Evolutionary conservation across 2,888 invertebrate species (phyloP).

Genomic region (Branchipolynoe longqiensis): DNA sequence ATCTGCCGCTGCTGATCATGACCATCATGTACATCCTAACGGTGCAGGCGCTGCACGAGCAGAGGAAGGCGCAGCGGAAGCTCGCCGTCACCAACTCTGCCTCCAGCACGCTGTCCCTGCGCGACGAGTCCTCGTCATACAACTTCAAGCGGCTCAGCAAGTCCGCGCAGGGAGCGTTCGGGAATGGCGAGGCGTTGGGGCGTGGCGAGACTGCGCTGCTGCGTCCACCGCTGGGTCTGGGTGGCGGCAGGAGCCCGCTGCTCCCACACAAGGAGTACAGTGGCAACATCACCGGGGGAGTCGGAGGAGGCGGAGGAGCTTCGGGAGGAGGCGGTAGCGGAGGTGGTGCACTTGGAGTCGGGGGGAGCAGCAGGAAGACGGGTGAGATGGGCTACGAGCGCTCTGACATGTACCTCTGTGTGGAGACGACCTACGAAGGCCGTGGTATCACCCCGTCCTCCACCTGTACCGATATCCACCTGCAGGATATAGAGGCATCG

Average conservation of each 20-base stretch:
- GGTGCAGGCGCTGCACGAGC: slow-evolving; percentile 68
- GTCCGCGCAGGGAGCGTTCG: slow-evolving; percentile 39
- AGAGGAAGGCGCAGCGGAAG: slow-evolving; percentile 59
- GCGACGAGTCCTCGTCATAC: slow-evolving; percentile 22
- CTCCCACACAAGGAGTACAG: slow-evolving; percentile 39
- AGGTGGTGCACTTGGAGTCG: not conserved
- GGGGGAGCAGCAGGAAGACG: slow-evolving; percentile 16
- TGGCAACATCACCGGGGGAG: not conserved
- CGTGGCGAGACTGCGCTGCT: not conserved
- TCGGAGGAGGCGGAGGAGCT: not conserved
- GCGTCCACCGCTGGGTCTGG: not conserved
- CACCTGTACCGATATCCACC: slow-evolving; percentile 60
- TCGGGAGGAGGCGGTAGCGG: not conserved
- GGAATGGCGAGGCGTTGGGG: slow-evolving; percentile 37
- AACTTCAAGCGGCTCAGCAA: slow-evolving; percentile 44
- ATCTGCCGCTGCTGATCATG: slow-evolving; percentile 72
- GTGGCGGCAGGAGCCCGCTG: slow-evolving; percentile 54
- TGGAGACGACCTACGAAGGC: slow-evolving; percentile 34
- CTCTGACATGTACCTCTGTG: slow-evolving; percentile 52
- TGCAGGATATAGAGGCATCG: slow-evolving; percentile 46
- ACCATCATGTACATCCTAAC: slow-evolving; percentile 71
- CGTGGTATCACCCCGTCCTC: slow-evolving; percentile 58
- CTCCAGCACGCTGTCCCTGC: slow-evolving; percentile 45
- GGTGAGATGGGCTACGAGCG: slow-evolving; percentile 40
- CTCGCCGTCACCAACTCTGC: slow-evolving; percentile 59